phyloP scores from a whole-genome alignment of 2,888 invertebrate species.

The Tortricodes alternella region DNA sequence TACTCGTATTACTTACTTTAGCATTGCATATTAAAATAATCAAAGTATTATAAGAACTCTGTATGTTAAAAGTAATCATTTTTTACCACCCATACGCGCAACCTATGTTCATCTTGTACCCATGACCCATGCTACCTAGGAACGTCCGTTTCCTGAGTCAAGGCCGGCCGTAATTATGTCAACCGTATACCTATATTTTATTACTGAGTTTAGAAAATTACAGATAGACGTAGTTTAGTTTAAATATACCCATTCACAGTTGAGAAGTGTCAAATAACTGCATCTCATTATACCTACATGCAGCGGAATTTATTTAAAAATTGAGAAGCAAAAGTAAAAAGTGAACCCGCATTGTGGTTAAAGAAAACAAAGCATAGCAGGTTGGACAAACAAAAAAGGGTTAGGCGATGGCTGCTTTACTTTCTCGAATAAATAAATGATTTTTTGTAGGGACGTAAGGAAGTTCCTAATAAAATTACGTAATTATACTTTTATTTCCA shows the following conservation, averaged over 20 bases:
- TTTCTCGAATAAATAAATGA: slow-evolving; percentile 19
- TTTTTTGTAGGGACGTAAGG: background rate
- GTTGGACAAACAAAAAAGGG: slow-evolving; percentile 54
- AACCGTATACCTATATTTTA: slow-evolving; percentile 19
- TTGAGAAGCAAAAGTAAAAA: slow-evolving; percentile 48
- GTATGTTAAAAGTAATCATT: too few relatives aligned
- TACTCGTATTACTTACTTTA: too few relatives aligned
- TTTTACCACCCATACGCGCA: too few relatives aligned
- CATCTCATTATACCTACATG: slow-evolving; percentile 19
- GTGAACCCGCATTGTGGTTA: slow-evolving; percentile 48
- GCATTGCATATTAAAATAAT: too few relatives aligned
- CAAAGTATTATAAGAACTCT: too few relatives aligned
- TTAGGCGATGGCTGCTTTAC: slow-evolving; percentile 46
- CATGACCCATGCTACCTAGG: background rate
- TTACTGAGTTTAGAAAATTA: slow-evolving; percentile 12
- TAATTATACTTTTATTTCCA: background rate
- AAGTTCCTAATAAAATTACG: background rate
- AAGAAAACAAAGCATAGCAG: slow-evolving; percentile 56
- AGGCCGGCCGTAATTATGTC: slow-evolving; percentile 25
- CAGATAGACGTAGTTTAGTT: slow-evolving; percentile 7
- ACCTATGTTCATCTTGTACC: background rate
- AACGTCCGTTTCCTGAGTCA: slow-evolving; percentile 9
- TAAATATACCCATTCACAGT: slow-evolving; percentile 22
- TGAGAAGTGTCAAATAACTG: slow-evolving; percentile 14
- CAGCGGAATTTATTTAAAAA: slow-evolving; percentile 38